Base-by-base conservation (phyloP, 2,888 invertebrate genomes). In the Tyria jacobaeae region DNA sequence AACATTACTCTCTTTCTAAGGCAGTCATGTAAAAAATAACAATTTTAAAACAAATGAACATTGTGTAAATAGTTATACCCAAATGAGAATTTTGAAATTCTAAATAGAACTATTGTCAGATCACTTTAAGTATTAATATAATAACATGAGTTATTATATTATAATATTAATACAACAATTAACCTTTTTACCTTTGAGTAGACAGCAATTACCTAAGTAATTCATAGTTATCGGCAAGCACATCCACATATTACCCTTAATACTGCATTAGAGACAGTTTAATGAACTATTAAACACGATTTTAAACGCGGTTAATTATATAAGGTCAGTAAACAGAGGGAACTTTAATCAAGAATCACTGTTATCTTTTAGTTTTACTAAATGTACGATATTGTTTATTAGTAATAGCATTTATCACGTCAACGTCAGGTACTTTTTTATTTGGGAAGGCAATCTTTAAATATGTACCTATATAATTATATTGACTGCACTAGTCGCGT, bases 241-340 rank as follows among this genome's bases (percentile, higher is more conserved):
- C 51, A 56, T 56, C 47, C 59, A 59, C 59, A 59, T 59, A 59
- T 59, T 57, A 50, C 59, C 47, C 59, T 47, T 56, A 58, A 55
- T 63, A 63, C 55, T 35, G 49, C 44, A 55, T 47, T 51, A 55
- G 63, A 56, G 63, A 63, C 63, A 59, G 51, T 7, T 61, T 63
- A 63, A 63, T 39, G 55, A 59, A 10, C 59, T 27, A 55, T 55
- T 63, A 63, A n/a, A 56, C 55, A 47, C 27, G 55, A 63, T 47
- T 55, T 59, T 51, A 47, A 62, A 55, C 50, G 50, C 51, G 24
- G 31, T 47, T 63, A 55, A 63, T 59, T 59, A 63, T 59, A 47
- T 44, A 15, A 51, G 51, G 61, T 61, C 37, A 50, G 50, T 58
- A 21, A 51, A 59, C 44, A 55, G n/a, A 15, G 10, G 39, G 54